Base-by-base conservation (phyloP, 2,888 invertebrate species). In the Cheiracanthium punctorium region DNA sequence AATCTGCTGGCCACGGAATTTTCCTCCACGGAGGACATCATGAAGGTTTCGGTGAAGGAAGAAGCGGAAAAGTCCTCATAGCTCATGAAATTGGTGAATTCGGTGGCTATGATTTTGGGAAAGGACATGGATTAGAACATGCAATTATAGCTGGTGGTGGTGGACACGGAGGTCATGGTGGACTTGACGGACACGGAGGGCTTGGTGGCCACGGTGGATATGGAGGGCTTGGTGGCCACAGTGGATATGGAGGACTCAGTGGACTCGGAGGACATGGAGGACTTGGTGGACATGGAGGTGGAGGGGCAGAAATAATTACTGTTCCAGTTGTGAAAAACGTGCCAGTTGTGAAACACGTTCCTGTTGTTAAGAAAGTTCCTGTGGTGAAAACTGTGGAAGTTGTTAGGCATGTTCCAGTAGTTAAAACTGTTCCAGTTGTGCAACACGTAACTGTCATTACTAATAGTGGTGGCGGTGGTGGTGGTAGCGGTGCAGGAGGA, bases 401-500 rank as follows among this genome's bases (percentile, higher is more conserved):
- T 24, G 58, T 58, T n/a, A 58, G 17, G 12, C 58, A 58, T 24
- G 58, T 58, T 7, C 58, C 58, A 24, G 58, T 58, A 1, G 58
- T 58, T 58, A 58, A 58, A 58, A n/a, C 20, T 58, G 58, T 58
- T 58, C 58, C 24, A 58, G 58, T 58, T 5, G 20, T 58, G 20
- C 58, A 58, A 24, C 58, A 58, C 12, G 17, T 58, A 5, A 24
- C 58, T 58, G 58, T 58, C 24, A n/a, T 58, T 58, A 12, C 58
- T 24, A 24, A 24, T 58, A 24, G 58, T 58, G 58, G 58, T 1
- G 58, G 58, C 2, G 58, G 58, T 24, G 58, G 58, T 24, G 58
- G 58, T 7, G 58, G 48, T 2, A 17, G 7, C 7, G 48, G 58
- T 5, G 58, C 24, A 24, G 58, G 58, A 17, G 58, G 58, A 24